Percentiles rank a stretch among this genome's conserved stretches.
phyloP scores from a whole-genome alignment of 92 coral and sea anemone genomes.

The Nematostella vectensis region DNA sequence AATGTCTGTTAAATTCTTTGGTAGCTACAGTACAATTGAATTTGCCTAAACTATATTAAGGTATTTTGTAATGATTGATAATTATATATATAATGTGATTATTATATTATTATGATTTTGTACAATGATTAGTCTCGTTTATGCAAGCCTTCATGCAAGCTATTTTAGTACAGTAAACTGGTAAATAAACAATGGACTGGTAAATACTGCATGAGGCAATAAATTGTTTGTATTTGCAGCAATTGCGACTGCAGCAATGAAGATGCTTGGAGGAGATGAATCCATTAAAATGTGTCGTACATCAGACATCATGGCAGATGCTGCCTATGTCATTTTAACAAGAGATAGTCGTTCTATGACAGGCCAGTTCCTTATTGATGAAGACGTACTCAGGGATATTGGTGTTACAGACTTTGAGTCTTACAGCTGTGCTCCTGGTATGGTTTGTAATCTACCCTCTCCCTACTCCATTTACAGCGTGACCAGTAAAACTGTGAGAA shows the following conservation, averaged over 20 bases:
- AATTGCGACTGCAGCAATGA: constrained; percentile 90
- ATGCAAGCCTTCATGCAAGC: no score
- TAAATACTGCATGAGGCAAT: no score
- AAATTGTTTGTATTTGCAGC: no score
- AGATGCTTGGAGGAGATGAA: constrained; percentile 78
- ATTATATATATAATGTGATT: no score
- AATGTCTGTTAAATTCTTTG: no score
- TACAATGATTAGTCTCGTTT: no score
- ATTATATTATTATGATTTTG: no score
- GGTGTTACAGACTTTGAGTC: constrained; percentile 77
- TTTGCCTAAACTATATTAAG: no score
- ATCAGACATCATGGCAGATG: constrained; percentile 87
- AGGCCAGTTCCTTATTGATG: constrained; percentile 92
- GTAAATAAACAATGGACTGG: no score
- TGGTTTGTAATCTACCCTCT: background rate
- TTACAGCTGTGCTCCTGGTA: constrained; percentile 89
- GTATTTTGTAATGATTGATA: no score
- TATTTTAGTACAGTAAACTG: no score
- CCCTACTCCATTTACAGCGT: background rate
- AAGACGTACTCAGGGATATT: constrained; percentile 75
- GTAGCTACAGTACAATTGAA: no score
- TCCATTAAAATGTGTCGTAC: constrained; percentile 69
- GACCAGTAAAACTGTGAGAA: background rate
- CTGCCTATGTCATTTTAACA: constrained; percentile 84
- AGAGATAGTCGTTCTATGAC: constrained; percentile 89